These are phyloP conservation scores for Trichoplusia ni DNA, from an alignment of 1,140 invertebrate genomes.

Conservation along the genomic window DNA sequence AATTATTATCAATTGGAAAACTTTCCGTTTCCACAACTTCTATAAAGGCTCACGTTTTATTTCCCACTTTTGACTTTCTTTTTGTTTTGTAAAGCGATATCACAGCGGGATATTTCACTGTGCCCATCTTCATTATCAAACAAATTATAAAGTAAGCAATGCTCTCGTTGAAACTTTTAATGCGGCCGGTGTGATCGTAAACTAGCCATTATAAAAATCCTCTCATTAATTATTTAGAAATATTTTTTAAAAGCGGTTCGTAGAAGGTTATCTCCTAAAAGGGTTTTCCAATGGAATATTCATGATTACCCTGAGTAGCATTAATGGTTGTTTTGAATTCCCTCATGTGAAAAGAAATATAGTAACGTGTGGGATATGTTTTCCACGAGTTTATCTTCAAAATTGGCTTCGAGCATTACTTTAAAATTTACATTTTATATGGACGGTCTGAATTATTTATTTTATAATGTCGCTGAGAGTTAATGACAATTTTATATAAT, in stretches of 20 bases:
- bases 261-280: conserved; percentile 53
- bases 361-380: conserved; percentile 31
- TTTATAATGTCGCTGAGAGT: not conserved
- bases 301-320: conserved; percentile 59
- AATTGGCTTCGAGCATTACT: conserved; percentile 33
- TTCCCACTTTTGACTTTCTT: conserved; percentile 53
- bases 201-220: conserved; percentile 21
- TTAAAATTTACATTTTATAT: conserved; percentile 27
- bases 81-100: conserved; percentile 41
- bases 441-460: conserved; percentile 30
- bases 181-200: conserved; percentile 1
- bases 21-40: conserved; percentile 63
- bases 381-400: conserved; percentile 33
- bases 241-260: conserved; percentile 49
- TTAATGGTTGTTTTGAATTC: conserved; percentile 65
- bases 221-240: conserved; percentile 45
- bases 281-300: conserved; percentile 65
- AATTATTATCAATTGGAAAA: conserved; percentile 78
- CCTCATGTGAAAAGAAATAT: conserved; percentile 47
- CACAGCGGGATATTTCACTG: conserved; percentile 28
- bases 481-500: not conserved
- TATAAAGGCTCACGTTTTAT: conserved; percentile 64
- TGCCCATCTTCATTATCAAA: conserved; percentile 25
- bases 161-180: conserved; percentile 14
- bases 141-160: conserved; percentile 24